Evolutionary conservation across 2,888 invertebrate species (phyloP), one percentile per base, ranked within the genome.

Genomic region (Drosophila colorata): DNA sequence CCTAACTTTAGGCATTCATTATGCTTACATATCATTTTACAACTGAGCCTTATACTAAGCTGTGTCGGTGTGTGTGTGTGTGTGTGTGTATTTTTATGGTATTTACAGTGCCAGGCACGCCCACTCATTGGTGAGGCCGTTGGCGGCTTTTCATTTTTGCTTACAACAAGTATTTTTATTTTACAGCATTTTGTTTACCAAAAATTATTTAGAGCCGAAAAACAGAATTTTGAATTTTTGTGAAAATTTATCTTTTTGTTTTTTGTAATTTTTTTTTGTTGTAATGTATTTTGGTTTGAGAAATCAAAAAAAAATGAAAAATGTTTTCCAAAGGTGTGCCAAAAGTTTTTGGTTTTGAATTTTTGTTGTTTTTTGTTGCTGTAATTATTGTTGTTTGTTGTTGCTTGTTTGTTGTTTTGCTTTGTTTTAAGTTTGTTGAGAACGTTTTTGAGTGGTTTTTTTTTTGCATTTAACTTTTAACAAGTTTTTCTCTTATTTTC

Each of bases 391-490:
- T 37, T 63, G 65, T 72, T 67, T 74, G 48, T 40, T 69, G 63
- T 60, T 72, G 59, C n/a, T 69, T 53, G n/a, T 52, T 63, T 68
- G 47, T 55, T 70, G 53, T 51, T 41, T 52, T 66, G 47, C 37
- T 49, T 53, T 66, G n/a, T 64, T 63, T 78, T 55, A 87, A 90
- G 88, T 89, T 90, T 84, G 56, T 78, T 73, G 71, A 81, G 92
- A 92, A 92, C 92, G 92, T 92, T 92, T 92, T 92, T 92, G 92
- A 92, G 90, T 91, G 92, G 92, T 90, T 87, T 83, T 68, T 56
- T 44, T 37, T 48, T 47, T 57, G 35, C 49, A 61, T 56, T 68
- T 63, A 63, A 69, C 38, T 46, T 57, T 79, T 60, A 80, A 74
- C 66, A 80, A 73, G 57, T 80, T 74, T 46, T 31, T 40, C 51